Percentiles rank a stretch among this genome's conserved stretches.
These are phyloP conservation scores for Drosophila tristis DNA, from an alignment of 1,140 invertebrate species.

Conservation along the genomic window DNA sequence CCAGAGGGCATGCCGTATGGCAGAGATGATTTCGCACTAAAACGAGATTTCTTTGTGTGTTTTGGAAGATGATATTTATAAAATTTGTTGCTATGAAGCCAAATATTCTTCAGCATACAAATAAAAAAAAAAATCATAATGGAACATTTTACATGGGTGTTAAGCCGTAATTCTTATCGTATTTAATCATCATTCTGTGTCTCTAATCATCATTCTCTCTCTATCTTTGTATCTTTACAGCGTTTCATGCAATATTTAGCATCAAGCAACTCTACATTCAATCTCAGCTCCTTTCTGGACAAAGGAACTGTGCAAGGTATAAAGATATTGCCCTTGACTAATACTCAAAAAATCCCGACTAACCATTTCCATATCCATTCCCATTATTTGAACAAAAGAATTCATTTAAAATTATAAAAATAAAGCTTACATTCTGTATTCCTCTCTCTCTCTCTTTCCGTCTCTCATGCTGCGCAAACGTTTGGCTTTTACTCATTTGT, in stretches of 20 bases:
- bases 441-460: constrained; percentile 39
- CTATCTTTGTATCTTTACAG: constrained; percentile 88
- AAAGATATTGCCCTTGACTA: constrained; percentile 8
- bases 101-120: too few relatives aligned
- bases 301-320: constrained; percentile 97
- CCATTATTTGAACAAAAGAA: constrained; percentile 11
- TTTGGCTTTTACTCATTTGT: constrained; percentile 66
- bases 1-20: too few relatives aligned
- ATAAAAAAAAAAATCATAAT: background rate
- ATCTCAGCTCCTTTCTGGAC: constrained; percentile 98
- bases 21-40: too few relatives aligned
- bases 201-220: background rate
- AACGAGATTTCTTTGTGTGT: background rate
- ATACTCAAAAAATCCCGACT: background rate
- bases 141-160: too few relatives aligned
- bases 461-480: constrained; percentile 56
- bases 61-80: too few relatives aligned
- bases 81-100: too few relatives aligned
- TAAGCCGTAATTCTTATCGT: background rate
- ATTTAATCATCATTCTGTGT: background rate
- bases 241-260: constrained; percentile 99
- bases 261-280: constrained; percentile 99
- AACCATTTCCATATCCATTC: constrained; percentile 22
- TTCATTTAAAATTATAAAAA: constrained; percentile 30
- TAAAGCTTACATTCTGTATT: constrained; percentile 61